Conservation (phyloP, 1,140 invertebrate genomes). For the Choristoneura fumiferana region DNA sequence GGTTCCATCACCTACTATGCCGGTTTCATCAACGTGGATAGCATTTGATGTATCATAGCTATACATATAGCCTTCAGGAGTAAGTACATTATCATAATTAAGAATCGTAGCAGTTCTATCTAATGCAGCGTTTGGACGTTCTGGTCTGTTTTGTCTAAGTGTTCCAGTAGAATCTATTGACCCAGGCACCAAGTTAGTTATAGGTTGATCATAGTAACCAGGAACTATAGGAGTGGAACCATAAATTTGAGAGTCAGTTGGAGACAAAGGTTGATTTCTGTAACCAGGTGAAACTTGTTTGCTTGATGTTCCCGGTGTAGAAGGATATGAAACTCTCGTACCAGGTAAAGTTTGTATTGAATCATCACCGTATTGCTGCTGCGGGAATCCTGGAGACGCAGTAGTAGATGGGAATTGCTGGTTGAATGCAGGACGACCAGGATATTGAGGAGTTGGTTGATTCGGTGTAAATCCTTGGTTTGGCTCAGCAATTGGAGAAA, state of each 20-base stretch:
- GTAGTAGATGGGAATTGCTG: background rate
- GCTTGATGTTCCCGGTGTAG: background rate
- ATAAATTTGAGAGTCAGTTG: background rate
- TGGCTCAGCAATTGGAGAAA: background rate
- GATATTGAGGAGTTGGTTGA: background rate
- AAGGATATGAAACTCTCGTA: background rate
- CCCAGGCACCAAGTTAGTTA: background rate
- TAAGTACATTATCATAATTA: conserved; percentile 62
- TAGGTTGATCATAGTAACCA: background rate
- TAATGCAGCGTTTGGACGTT: conserved; percentile 43
- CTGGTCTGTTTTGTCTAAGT: conserved; percentile 19
- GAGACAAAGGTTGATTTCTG: background rate
- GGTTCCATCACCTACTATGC: conserved; percentile 65
- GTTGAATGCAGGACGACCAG: background rate
- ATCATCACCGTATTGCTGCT: background rate
- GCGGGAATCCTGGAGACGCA: background rate
- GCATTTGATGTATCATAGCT: conserved; percentile 82
- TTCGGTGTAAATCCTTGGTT: background rate
- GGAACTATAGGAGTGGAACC: background rate
- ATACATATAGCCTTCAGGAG: conserved; percentile 80
- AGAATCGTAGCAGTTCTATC: conserved; percentile 52
- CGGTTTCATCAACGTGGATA: conserved; percentile 80
- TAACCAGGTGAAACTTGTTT: background rate
- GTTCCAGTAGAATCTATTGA: background rate
- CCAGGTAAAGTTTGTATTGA: background rate